Evolutionary conservation across 2,113 vertebrate species (phyloP), one percentile per base, ranked within the genome.

Genomic region (Excalfactoria chinensis): DNA sequence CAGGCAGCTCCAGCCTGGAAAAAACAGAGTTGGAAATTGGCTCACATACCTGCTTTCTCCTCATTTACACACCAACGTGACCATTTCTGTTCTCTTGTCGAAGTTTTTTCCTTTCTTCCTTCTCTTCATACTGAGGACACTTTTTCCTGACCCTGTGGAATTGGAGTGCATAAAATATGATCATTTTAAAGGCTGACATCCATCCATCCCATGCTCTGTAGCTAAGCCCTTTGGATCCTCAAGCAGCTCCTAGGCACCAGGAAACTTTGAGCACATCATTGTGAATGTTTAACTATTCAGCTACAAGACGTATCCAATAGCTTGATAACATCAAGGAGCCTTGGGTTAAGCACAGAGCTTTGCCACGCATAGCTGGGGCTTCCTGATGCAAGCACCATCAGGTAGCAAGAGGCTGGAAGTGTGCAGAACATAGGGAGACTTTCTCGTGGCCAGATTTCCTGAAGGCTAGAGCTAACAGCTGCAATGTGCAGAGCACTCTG

Each of bases 91-190:
- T 97, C 76, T 98, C 98, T 92, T 98, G 97, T 55, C 96, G 90
- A 67, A 98, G 97, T 93, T 96, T 98, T 94, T 96, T 98, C 86
- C 96, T 96, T 90, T 98, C 98, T 92, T 98, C 98, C 77, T 93
- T 96, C 92, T 97, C 97, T 85, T 97, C 96, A 43, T 97, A 80
- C 82, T 95, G 89, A 43, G 96, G 91, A 92, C 95, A 97, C 80
- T 95, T 97, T 95, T 97, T 98, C 56, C 97, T 95, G 89, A 97
- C 90, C 87, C 98, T 98, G 93, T 34, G 84, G 86, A 95, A 87
- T 82, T 56, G 94, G 0, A 4, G 46, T n/a, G 85, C 0, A 1
- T 93, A 83, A 95, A 75, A 87, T 11, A 8, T 37, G 1, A 77
- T 34, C 14, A 58, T 58, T 78, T 17, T 44, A 43, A 80, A 74